A percentile compares a stretch with the other conserved stretches of the same genome.
Evolutionary conservation across 2,797 vertebrate species (phyloP).

Genomic region (Phalanger gymnotis): DNA sequence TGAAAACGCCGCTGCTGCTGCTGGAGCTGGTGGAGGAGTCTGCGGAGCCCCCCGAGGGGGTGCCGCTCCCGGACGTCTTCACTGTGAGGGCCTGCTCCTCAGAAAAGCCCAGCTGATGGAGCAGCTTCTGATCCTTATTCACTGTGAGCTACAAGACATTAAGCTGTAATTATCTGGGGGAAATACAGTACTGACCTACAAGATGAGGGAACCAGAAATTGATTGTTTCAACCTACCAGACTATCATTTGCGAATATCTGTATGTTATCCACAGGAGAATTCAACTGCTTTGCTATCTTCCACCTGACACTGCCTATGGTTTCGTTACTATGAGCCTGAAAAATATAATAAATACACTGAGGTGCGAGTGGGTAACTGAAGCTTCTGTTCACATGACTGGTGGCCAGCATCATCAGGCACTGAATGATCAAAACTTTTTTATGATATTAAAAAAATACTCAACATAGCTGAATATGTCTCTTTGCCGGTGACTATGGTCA

Average conservation of each 20-base stretch:
- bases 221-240: conserved; percentile 89
- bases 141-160: conserved; percentile 91
- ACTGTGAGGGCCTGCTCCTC: conserved; percentile 97
- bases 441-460: not conserved
- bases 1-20: conserved; percentile 91
- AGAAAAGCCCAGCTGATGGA: conserved; percentile 96
- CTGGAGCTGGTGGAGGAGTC: conserved; percentile 94
- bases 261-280: conserved; percentile 96
- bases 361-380: not conserved
- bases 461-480: not conserved
- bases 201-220: not conserved
- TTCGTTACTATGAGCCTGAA: conserved; percentile 98
- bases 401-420: not conserved
- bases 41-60: conserved; percentile 95
- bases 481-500: not conserved
- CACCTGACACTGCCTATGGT: conserved; percentile 97
- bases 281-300: conserved; percentile 97
- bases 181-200: conserved; percentile 20
- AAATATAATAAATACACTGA: conserved; percentile 57
- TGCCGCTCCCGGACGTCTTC: conserved; percentile 96
- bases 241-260: conserved; percentile 99
- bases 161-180: conserved; percentile 56
- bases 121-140: conserved; percentile 98
- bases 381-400: not conserved
- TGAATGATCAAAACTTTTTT: not conserved